A percentile compares a stretch with the other conserved stretches of the same genome.
Conservation (phyloP, 2,888 invertebrate species). For the Smittia aterrima region DNA sequence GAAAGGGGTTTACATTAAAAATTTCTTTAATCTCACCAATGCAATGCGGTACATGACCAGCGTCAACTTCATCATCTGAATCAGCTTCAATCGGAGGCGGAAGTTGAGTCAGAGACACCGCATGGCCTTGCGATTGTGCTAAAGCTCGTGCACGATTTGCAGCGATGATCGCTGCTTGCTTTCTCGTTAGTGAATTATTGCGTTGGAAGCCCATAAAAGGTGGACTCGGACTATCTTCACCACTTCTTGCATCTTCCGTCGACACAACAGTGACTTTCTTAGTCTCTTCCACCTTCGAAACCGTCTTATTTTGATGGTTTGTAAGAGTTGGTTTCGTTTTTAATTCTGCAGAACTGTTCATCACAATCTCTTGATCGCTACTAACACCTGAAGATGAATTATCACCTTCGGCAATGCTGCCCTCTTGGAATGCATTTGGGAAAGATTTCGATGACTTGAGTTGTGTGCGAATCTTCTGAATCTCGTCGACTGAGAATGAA, state of each 20-base stretch:
- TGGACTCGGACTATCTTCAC: constrained; percentile 54
- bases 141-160: constrained; percentile 59
- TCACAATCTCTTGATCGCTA: constrained; percentile 74
- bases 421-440: constrained; percentile 72
- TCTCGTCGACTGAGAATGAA: constrained; percentile 85
- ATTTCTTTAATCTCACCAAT: background rate
- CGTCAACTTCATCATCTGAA: constrained; percentile 62
- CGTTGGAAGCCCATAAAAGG: constrained; percentile 58
- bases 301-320: background rate
- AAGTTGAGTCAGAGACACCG: constrained; percentile 71
- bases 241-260: constrained; percentile 48
- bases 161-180: constrained; percentile 61
- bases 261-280: constrained; percentile 36
- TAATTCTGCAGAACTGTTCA: constrained; percentile 52
- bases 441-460: constrained; percentile 84
- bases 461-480: constrained; percentile 80
- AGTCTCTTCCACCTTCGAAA: constrained; percentile 35
- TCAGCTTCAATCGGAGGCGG: constrained; percentile 76
- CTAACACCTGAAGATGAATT: constrained; percentile 87
- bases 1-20: background rate
- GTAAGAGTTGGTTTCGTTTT: background rate
- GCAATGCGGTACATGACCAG: background rate
- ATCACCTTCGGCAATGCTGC: constrained; percentile 60
- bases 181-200: constrained; percentile 63
- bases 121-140: background rate